phyloP scores from a whole-genome alignment of 2,113 vertebrate species.

The Calyptommatus sinebrachiatus region DNA sequence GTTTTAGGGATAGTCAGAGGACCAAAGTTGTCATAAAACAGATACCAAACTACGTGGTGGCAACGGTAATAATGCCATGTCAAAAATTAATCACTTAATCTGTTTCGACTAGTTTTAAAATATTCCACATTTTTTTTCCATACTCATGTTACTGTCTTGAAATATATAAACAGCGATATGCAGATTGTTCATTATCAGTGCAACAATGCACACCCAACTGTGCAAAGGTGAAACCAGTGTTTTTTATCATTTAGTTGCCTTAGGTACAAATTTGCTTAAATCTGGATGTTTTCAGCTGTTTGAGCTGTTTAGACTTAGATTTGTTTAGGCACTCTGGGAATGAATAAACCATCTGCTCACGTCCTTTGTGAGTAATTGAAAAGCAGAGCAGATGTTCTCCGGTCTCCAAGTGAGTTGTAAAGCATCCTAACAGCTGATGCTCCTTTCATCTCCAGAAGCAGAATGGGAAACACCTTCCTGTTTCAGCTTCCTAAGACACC shows the following conservation, averaged over 20 bases:
- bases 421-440: not conserved
- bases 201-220: not conserved
- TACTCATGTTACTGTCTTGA: not conserved
- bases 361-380: conserved; percentile 15
- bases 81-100: not conserved
- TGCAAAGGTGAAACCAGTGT: not conserved
- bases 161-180: not conserved
- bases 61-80: too few relatives aligned
- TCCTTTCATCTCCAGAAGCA: conserved; percentile 1
- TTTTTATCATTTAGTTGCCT: not conserved
- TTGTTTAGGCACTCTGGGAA: conserved; percentile 24
- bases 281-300: too few relatives aligned
- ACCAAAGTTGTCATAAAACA: too few relatives aligned
- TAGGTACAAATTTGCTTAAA: not conserved
- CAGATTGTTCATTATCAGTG: not conserved
- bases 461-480: conserved; percentile 22
- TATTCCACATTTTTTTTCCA: too few relatives aligned
- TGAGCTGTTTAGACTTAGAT: not conserved
- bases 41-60: too few relatives aligned
- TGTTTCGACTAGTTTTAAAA: not conserved
- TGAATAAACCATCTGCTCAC: conserved; percentile 30
- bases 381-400: conserved; percentile 21
- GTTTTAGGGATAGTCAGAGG: too few relatives aligned
- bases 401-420: conserved; percentile 17
- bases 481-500: conserved; percentile 26